Evolutionary conservation across 1,140 invertebrate genomes (phyloP), one percentile per base, ranked within the genome.

Genomic region (Drosophila sechellia): DNA sequence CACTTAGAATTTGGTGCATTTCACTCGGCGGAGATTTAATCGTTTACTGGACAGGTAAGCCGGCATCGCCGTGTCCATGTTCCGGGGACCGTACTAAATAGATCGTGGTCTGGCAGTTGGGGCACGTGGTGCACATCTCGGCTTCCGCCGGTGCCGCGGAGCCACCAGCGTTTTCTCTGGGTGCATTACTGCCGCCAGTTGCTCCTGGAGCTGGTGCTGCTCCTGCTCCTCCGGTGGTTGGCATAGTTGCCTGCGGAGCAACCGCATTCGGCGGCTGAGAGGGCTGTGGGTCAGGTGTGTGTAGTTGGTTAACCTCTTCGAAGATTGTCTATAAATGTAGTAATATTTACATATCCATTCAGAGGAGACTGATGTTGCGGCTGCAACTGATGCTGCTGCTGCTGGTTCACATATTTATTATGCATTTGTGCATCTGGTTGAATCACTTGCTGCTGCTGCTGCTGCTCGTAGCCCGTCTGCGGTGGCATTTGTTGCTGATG

Each of bases 101-200:
- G 12, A 92, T 91, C 10, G 87, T 92, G 8, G 90, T 90, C 55
- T 90, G 87, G 55, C 90, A 92, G 61, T 92, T 92, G 22, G 90
- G 90, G 39, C 90, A 92, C 22, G 90, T 92, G 40, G 90, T 91
- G 55, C 90, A 92, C 81, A 92, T 79, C 54, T 91, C 90, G 11
- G 90, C 80, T 39, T 90, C 73, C 1, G 73, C 58, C 0, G 63
- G 54, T 11, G 66, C 43, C 10, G 59, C 45, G 11, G 58, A 54
- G 13, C 42, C 58, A 6, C 61, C 54, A 22, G 48, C 58, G 5
- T 10, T 15, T 17, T 61, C 48, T 8, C 56, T 12, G 31, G 42
- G 17, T 4, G 49, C 46, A 40, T 57, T 49, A 43, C 39, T 64
- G 25, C 69, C 61, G 6, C 13, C 31, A 22, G 40, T 22, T 17